phyloP scores from a whole-genome alignment of 2,888 invertebrate species.

The Heterodera filipjevi region DNA sequence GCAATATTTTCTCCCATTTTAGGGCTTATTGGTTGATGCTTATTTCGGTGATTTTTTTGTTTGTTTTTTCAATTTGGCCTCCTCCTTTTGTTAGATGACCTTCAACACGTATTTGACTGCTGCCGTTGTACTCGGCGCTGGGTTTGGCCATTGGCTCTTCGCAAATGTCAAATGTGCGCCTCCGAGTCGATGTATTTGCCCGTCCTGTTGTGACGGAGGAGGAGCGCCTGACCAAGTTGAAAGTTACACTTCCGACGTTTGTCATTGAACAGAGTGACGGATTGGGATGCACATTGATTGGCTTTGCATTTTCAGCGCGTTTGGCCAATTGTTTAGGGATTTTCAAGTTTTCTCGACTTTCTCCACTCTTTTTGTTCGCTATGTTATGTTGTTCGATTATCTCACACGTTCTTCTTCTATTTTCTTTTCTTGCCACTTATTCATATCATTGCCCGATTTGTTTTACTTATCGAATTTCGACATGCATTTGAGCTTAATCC shows the following conservation, averaged over 20 bases:
- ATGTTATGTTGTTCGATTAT: no score
- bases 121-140: slow-evolving; percentile 59
- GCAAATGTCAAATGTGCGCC: slow-evolving; percentile 49
- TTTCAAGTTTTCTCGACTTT: no score
- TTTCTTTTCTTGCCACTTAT: no score
- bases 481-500: not conserved
- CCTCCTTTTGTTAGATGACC: slow-evolving; percentile 52
- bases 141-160: slow-evolving; percentile 60
- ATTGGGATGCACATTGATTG: not conserved
- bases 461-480: not conserved
- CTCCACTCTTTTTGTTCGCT: no score
- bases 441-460: no score
- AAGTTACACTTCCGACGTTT: slow-evolving; percentile 54
- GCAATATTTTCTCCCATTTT: slow-evolving; percentile 13
- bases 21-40: slow-evolving; percentile 63
- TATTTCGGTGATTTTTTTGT: slow-evolving; percentile 45
- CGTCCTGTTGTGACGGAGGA: slow-evolving; percentile 23
- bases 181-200: slow-evolving; percentile 23
- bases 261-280: slow-evolving; percentile 42
- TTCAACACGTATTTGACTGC: slow-evolving; percentile 59
- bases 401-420: no score
- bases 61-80: not conserved
- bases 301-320: not conserved
- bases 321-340: not conserved
- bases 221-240: slow-evolving; percentile 47